Evolutionary conservation across 2,113 vertebrate genomes (phyloP).

Genomic region (Psilopogon haemacephalus): DNA sequence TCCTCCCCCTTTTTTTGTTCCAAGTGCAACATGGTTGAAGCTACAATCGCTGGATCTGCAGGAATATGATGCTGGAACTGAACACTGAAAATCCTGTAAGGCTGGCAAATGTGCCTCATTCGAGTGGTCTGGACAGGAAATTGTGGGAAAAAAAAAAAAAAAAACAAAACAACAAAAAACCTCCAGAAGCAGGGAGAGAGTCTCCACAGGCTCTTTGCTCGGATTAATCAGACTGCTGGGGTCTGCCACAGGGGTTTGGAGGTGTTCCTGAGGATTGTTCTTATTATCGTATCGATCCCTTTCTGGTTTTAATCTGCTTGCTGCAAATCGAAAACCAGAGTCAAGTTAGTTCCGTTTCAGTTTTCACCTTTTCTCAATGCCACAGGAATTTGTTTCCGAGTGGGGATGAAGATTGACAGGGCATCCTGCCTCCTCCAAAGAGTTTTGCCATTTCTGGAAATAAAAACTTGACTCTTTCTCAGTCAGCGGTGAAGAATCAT

Average conservation of each 20-base stretch:
- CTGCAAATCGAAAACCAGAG: not conserved
- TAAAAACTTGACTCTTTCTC: not conserved
- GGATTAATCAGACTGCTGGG: not conserved
- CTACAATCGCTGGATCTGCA: not conserved
- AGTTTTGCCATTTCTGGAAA: not conserved
- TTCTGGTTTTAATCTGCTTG: conserved; percentile 20
- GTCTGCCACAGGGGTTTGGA: not conserved
- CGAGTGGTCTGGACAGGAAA: not conserved
- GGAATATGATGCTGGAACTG: not conserved
- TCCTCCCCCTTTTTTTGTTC: not conserved
- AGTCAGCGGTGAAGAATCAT: not conserved
- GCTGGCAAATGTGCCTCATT: not conserved
- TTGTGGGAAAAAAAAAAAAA: not conserved
- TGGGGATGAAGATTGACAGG: not conserved
- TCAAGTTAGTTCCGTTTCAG: not conserved
- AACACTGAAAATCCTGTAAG: not conserved
- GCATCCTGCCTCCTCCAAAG: not conserved
- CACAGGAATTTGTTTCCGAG: not conserved
- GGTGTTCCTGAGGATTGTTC: not conserved
- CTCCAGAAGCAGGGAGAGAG: not conserved
- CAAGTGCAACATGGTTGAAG: not conserved
- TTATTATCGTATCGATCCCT: not conserved
- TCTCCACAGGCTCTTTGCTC: not conserved
- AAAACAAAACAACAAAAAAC: too few species aligned
- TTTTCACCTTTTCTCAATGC: not conserved